phyloP scores from a whole-genome alignment of 2,888 invertebrate genomes.

The Penaeus monodon region DNA sequence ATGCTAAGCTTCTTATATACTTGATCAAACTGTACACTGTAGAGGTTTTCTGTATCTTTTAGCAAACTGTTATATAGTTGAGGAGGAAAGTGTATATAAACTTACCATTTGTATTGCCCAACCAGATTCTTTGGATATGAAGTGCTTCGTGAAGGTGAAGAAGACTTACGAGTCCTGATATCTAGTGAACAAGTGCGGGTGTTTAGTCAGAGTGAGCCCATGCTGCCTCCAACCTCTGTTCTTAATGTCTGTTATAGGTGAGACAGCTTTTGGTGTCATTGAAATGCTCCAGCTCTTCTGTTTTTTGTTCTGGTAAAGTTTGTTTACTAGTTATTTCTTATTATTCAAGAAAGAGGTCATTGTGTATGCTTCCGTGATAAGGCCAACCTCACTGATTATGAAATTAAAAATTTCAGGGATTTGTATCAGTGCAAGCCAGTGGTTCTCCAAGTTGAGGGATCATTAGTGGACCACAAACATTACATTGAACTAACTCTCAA shows the following conservation, averaged over 20 bases:
- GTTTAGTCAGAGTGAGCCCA: conserved; percentile 73
- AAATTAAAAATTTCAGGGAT: conserved; percentile 72
- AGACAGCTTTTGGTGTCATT: conserved; percentile 8
- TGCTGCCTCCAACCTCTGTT: conserved; percentile 68
- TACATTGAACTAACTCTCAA: conserved; percentile 66
- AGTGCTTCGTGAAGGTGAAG: conserved; percentile 79
- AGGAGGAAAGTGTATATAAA: too few relatives aligned
- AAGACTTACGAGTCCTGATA: conserved; percentile 85
- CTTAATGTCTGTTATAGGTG: conserved; percentile 56
- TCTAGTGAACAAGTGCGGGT: conserved; percentile 82
- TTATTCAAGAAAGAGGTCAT: too few relatives aligned
- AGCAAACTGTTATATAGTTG: too few relatives aligned
- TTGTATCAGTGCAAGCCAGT: conserved; percentile 76
- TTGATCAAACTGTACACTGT: too few relatives aligned
- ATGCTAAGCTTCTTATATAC: too few relatives aligned
- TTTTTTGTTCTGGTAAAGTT: too few relatives aligned
- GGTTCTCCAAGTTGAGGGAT: conserved; percentile 71
- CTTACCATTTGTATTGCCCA: too few relatives aligned
- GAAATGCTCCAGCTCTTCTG: neutral
- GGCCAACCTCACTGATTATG: too few relatives aligned
- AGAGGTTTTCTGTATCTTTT: too few relatives aligned
- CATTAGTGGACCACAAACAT: conserved; percentile 71
- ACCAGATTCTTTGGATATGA: conserved; percentile 85
- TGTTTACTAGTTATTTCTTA: too few relatives aligned
- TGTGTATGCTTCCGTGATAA: too few relatives aligned